A percentile compares a stretch with the other conserved stretches of the same genome.
These are phyloP conservation scores for Spodoptera littoralis DNA, from an alignment of 2,888 invertebrate species.

Conservation along the genomic window DNA sequence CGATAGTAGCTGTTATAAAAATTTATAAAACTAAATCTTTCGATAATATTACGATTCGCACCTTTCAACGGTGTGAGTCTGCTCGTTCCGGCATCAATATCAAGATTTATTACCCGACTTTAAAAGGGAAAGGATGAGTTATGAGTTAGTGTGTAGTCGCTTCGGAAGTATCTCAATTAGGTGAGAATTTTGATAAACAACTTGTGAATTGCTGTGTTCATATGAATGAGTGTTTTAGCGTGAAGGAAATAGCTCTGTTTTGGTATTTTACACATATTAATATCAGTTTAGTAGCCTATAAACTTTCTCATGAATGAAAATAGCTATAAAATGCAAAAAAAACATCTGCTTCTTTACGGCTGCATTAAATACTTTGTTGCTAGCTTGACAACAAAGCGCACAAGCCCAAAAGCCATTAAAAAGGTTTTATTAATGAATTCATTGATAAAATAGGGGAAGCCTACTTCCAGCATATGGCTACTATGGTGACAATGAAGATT, in stretches of 20 bases:
- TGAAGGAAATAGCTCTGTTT: no score
- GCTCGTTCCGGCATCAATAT: constrained; percentile 39
- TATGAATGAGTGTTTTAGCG: no score
- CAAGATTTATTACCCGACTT: constrained; percentile 38
- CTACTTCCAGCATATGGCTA: background rate
- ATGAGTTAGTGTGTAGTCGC: constrained; percentile 19
- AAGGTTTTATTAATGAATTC: no score
- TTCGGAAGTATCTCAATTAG: constrained; percentile 9
- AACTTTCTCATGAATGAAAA: no score
- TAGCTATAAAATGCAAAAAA: no score
- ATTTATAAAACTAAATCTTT: constrained; percentile 21
- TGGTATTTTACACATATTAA: no score
- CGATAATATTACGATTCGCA: constrained; percentile 34
- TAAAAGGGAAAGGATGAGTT: constrained; percentile 46
- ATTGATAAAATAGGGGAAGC: background rate
- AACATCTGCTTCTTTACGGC: no score
- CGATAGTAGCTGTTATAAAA: constrained; percentile 31
- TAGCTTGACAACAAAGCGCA: no score
- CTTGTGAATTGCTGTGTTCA: constrained; percentile 11
- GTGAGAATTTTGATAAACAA: constrained; percentile 21
- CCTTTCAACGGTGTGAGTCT: constrained; percentile 38
- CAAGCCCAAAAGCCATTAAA: no score
- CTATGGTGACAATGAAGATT: no score
- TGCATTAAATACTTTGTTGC: no score
- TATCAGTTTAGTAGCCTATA: no score